A percentile compares a stretch with the other conserved stretches of the same genome.
Evolutionary conservation across 1,140 invertebrate genomes (phyloP).

Genomic region (Zaprionus inermis): DNA sequence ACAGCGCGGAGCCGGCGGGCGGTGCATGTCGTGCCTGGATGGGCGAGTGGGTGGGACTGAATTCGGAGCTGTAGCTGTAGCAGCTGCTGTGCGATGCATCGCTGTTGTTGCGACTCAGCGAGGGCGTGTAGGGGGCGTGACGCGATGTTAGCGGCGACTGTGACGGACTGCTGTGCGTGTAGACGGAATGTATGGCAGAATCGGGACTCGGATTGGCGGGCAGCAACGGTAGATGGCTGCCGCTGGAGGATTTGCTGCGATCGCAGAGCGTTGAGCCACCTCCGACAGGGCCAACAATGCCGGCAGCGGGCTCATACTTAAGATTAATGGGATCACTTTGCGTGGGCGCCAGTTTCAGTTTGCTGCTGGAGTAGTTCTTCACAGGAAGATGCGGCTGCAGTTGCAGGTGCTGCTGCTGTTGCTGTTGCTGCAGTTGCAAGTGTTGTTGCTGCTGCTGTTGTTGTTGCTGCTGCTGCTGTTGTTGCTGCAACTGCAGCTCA

Average conservation of each 20-base stretch:
- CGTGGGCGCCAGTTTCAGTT: conserved; percentile 73
- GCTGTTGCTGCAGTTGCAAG: conserved; percentile 26
- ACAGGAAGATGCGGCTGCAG: conserved; percentile 9
- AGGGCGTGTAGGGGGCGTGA: conserved; percentile 91
- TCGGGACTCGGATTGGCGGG: conserved; percentile 91
- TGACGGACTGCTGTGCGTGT: conserved; percentile 91
- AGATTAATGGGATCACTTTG: conserved; percentile 83
- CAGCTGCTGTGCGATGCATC: conserved; percentile 94
- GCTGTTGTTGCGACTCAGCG: conserved; percentile 94
- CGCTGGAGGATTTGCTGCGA: conserved; percentile 72
- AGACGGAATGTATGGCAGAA: conserved; percentile 94
- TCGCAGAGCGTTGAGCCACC: conserved; percentile 61
- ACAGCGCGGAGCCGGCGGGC: conserved; percentile 29
- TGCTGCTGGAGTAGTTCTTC: conserved; percentile 30
- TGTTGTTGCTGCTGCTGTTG: conserved; percentile 29
- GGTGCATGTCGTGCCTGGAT: conserved; percentile 87
- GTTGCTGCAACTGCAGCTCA: conserved; percentile 54
- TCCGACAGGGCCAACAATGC: conserved; percentile 66
- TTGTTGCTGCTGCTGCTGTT: conserved; percentile 13
- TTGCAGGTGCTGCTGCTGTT: conserved; percentile 5
- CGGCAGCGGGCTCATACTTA: conserved; percentile 74
- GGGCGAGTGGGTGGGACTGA: conserved; percentile 94
- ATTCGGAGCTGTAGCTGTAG: conserved; percentile 90
- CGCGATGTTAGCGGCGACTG: conserved; percentile 93
- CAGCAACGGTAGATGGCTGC: conserved; percentile 83